Evolutionary conservation across 2,888 invertebrate species (phyloP), one percentile per base, ranked within the genome.

Genomic region (Xestia xanthographa): DNA sequence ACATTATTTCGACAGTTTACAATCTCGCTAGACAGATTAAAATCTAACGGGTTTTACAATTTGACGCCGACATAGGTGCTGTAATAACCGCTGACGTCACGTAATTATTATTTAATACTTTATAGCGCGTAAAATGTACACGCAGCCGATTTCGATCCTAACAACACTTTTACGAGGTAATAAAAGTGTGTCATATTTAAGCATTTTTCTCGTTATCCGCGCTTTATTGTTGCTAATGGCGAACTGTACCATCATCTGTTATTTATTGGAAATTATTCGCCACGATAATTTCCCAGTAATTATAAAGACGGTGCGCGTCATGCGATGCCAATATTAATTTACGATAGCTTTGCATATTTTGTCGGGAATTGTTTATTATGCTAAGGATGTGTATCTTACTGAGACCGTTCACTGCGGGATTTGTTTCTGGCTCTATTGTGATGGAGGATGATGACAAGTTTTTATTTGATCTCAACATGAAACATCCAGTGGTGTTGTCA

Each of bases 131-230:
- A 88, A 86, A 86, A 75, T 83, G 77, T 75, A 78, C 79, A 78
- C 81, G 77, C 68, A 69, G 76, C 71, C 83, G 86, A 85, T 84
- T 88, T 84, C 83, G 85, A 87, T 87, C 82, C 88, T 85, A 89
- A 88, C 88, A 86, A 88, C 62, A 87, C 87, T 84, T 89, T 91
- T 87, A 91, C 85, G 91, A 88, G 77, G 87, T 84, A 76, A 89
- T 91, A 88, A 90, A 91, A 90, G 77, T 78, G 73, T 79, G 78
- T 85, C 80, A 86, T 86, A 87, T 90, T 89, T 85, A 82, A 87
- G 77, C 77, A 86, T 87, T 86, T 88, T 85, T 86, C 87, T 87
- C 79, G 80, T 72, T 74, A 77, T 78, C 82, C 84, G 67, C 75
- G 72, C 82, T 79, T 84, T 85, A 79, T 75, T 72, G 70, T 81